Conservation (phyloP, 2,113 vertebrate genomes). For the Dromas ardeola region DNA sequence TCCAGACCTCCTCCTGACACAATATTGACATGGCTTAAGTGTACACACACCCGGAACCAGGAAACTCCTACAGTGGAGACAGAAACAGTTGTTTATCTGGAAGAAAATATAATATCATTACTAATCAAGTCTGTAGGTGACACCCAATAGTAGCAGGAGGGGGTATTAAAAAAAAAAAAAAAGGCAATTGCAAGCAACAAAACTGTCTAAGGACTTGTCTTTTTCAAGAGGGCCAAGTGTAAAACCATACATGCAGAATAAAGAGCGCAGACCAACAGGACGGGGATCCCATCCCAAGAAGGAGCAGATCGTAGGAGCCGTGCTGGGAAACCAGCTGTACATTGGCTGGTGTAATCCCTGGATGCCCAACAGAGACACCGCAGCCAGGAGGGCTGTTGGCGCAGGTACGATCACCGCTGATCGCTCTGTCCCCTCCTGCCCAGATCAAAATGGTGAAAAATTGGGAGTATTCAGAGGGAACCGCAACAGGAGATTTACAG, state of each 20-base stretch:
- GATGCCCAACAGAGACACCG: neutral
- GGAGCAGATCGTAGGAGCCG: neutral
- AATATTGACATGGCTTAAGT: neutral
- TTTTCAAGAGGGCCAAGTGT: neutral
- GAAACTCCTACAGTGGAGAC: neutral
- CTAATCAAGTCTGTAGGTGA: neutral
- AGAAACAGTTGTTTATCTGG: neutral
- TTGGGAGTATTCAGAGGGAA: neutral
- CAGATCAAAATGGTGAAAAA: slow-evolving; percentile 1
- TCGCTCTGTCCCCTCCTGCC: neutral
- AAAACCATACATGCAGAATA: neutral
- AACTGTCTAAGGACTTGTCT: neutral
- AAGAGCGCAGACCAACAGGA: neutral
- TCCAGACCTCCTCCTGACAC: slow-evolving; percentile 24
- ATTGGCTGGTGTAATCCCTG: neutral
- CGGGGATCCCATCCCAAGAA: neutral
- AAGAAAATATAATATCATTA: neutral
- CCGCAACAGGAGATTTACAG: neutral
- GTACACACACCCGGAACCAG: neutral
- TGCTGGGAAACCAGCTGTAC: neutral
- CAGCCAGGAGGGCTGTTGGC: neutral
- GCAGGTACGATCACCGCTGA: fast-evolving
- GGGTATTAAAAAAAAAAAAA: neutral
- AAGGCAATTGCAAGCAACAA: neutral
- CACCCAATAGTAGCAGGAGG: neutral